These are phyloP conservation scores for Nicator chloris DNA, from an alignment of 2,113 vertebrate species.

Conservation along the genomic window DNA sequence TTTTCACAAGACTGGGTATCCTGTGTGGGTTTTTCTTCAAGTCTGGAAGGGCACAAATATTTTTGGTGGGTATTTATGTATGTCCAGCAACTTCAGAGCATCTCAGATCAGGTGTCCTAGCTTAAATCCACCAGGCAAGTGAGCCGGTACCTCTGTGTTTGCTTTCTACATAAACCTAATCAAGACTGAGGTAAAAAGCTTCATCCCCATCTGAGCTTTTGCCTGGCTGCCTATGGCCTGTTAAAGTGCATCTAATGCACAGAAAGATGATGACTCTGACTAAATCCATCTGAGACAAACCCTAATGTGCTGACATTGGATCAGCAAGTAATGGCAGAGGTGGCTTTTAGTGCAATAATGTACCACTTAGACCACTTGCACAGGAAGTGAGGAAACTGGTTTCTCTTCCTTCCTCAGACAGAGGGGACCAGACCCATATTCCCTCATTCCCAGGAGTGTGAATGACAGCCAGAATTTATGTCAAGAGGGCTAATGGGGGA, in stretches of 20 bases:
- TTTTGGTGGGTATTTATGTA: not conserved
- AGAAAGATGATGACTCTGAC: not conserved
- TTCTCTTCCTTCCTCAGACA: not conserved
- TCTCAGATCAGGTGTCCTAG: not conserved
- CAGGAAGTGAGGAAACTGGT: not conserved
- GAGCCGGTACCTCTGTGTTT: not conserved
- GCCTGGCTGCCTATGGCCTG: not conserved
- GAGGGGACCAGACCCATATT: not conserved
- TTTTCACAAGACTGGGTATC: not conserved
- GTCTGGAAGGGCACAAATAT: not conserved
- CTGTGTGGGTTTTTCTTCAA: not conserved
- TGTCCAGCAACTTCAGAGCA: not conserved
- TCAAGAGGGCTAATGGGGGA: not conserved
- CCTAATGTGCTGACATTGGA: not conserved
- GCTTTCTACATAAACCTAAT: not conserved
- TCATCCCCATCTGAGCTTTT: not conserved
- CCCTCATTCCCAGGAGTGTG: not conserved
- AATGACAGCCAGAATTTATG: slow-evolving; percentile 10
- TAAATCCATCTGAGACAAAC: not conserved
- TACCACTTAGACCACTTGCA: not conserved
- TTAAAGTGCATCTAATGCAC: not conserved
- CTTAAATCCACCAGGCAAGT: not conserved
- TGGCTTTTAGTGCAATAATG: slow-evolving; percentile 12
- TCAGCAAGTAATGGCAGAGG: not conserved
- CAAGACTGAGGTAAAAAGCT: not conserved